Evolutionary conservation across 2,113 vertebrate genomes (phyloP).

Genomic region (Cyphomyrus plagiostoma): DNA sequence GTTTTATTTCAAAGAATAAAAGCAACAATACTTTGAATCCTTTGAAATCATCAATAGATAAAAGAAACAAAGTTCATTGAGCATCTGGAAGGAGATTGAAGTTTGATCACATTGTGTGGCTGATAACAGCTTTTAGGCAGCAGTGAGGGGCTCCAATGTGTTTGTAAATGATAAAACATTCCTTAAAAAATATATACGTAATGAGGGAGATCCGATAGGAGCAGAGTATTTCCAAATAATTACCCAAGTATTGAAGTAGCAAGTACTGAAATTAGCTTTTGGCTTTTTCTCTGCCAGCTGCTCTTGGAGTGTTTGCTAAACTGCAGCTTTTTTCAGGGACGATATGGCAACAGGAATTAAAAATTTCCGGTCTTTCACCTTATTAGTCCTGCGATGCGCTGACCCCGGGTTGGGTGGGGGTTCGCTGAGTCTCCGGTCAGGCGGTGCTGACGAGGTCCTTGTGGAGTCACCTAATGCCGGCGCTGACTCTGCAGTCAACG

Average conservation of each 20-base stretch:
- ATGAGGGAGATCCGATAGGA: not conserved
- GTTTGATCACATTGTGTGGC: slow-evolving; percentile 38
- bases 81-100: slow-evolving; percentile 45
- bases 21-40: slow-evolving; percentile 43
- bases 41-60: slow-evolving; percentile 51
- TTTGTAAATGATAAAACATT: slow-evolving; percentile 20
- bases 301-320: not conserved
- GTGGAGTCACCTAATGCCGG: not conserved
- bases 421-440: not conserved
- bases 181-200: not conserved
- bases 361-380: not conserved
- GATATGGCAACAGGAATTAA: not conserved
- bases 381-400: not conserved
- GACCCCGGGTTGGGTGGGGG: not conserved
- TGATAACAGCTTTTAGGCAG: slow-evolving; percentile 32
- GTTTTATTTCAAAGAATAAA: slow-evolving; percentile 48
- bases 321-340: not conserved
- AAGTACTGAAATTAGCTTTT: slow-evolving; percentile 3
- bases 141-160: slow-evolving; percentile 24
- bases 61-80: slow-evolving; percentile 44
- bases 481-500: not conserved
- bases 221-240: not conserved
- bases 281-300: not conserved
- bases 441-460: not conserved
- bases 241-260: slow-evolving; percentile 4